Conservation (phyloP, 2,113 vertebrate genomes). For the Albula glossodonta region DNA sequence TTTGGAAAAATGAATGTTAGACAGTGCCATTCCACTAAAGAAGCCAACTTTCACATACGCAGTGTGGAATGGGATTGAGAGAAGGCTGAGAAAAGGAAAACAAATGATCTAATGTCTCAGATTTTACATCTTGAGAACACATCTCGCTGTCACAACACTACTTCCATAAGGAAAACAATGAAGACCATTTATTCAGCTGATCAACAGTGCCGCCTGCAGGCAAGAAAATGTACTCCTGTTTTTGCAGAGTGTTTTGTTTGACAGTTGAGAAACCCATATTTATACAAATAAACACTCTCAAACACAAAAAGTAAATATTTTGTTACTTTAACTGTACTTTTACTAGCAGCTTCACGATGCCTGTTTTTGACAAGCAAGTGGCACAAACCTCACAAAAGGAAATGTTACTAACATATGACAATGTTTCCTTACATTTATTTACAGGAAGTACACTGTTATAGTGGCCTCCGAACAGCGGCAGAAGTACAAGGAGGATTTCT, state of each 20-base stretch:
- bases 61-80: constrained; percentile 1
- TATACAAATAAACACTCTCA: not conserved
- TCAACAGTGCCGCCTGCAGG: constrained; percentile 58
- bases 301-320: too few relatives aligned
- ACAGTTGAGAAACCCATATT: not conserved
- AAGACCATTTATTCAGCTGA: not conserved
- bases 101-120: constrained; percentile 43
- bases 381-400: not conserved
- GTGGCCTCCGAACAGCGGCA: constrained; percentile 67
- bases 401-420: not conserved
- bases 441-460: constrained; percentile 73
- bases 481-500: constrained; percentile 79
- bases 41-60: constrained; percentile 25
- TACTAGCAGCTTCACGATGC: too few relatives aligned
- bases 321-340: too few relatives aligned
- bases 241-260: not conserved
- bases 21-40: constrained; percentile 30
- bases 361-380: too few relatives aligned
- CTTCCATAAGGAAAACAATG: constrained; percentile 16
- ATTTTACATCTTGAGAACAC: constrained; percentile 58
- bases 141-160: constrained; percentile 27
- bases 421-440: not conserved
- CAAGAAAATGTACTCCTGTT: constrained; percentile 8
- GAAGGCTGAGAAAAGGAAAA: constrained; percentile 30
- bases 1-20: constrained; percentile 32